Conservation (phyloP, 2,113 vertebrate species). For the Pseudorhombus dupliciocellatus region DNA sequence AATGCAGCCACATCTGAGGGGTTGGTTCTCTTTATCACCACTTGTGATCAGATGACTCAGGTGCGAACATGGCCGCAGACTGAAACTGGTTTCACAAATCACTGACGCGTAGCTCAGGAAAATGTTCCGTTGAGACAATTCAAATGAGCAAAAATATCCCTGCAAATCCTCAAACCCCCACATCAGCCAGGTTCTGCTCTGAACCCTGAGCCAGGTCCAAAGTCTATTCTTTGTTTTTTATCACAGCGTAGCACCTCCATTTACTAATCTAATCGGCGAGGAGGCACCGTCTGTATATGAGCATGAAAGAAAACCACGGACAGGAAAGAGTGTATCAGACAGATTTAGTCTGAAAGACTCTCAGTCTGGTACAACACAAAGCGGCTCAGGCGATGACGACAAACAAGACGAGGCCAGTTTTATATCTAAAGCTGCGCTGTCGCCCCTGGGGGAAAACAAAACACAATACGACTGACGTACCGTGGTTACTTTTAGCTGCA, state of each 20-base stretch:
- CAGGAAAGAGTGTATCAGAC: not conserved
- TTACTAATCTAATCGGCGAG: not conserved
- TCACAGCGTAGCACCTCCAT: not conserved
- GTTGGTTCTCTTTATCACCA: not conserved
- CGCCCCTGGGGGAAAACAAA: not conserved
- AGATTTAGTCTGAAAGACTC: not conserved
- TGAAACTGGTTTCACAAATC: not conserved
- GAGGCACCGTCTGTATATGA: not conserved
- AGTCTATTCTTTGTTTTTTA: not conserved
- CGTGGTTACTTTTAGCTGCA: conserved; percentile 14
- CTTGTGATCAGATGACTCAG: not conserved
- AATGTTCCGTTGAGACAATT: not conserved
- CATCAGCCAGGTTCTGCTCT: not conserved
- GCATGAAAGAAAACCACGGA: not conserved
- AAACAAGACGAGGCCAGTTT: not conserved
- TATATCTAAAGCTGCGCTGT: not conserved
- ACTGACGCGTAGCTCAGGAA: not conserved
- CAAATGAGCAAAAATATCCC: not conserved
- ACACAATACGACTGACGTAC: not conserved
- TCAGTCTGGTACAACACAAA: not conserved
- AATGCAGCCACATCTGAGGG: not conserved
- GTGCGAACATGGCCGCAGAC: not conserved
- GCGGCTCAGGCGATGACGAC: not conserved
- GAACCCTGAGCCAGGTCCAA: not conserved
- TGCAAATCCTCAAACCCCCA: not conserved